These are phyloP conservation scores for Diadromus collaris DNA, from an alignment of 2,888 invertebrate genomes.

Conservation along the genomic window DNA sequence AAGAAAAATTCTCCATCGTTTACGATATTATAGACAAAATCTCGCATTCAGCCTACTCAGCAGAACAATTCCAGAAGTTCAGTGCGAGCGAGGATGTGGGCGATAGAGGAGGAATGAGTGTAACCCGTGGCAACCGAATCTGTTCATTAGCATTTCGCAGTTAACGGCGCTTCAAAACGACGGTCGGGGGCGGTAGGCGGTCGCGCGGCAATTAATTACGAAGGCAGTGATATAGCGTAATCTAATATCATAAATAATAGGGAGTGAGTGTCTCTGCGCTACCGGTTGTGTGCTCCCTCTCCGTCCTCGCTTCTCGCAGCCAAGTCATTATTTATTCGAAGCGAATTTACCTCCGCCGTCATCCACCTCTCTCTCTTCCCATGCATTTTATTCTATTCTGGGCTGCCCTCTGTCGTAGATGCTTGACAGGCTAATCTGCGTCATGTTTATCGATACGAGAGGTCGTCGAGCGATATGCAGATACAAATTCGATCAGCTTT, in stretches of 20 bases:
- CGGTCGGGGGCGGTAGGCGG: conserved; percentile 45
- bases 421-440: neutral
- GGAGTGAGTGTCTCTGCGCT: conserved; percentile 40
- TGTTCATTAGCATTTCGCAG: conserved; percentile 71
- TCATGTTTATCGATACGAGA: neutral
- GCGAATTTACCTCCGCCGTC: conserved; percentile 58
- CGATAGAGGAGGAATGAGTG: conserved; percentile 13
- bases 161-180: conserved; percentile 67
- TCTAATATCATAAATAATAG: conserved; percentile 74
- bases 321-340: conserved; percentile 68
- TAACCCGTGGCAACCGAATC: conserved; percentile 63
- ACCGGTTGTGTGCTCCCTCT: conserved; percentile 27
- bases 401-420: conserved; percentile 1
- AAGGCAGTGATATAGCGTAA: conserved; percentile 71
- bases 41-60: conserved; percentile 38
- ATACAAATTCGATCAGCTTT: neutral
- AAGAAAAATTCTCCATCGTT: conserved; percentile 31
- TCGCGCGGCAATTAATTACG: conserved; percentile 70
- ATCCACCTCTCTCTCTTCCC: conserved; percentile 27
- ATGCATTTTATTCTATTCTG: conserved; percentile 20
- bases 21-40: conserved; percentile 29
- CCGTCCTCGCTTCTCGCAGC: conserved; percentile 51
- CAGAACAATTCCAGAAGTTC: conserved; percentile 49
- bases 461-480: neutral
- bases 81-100: conserved; percentile 25